These are phyloP conservation scores for Cerceris rybyensis DNA, from an alignment of 2,888 invertebrate genomes.

Conservation along the genomic window DNA sequence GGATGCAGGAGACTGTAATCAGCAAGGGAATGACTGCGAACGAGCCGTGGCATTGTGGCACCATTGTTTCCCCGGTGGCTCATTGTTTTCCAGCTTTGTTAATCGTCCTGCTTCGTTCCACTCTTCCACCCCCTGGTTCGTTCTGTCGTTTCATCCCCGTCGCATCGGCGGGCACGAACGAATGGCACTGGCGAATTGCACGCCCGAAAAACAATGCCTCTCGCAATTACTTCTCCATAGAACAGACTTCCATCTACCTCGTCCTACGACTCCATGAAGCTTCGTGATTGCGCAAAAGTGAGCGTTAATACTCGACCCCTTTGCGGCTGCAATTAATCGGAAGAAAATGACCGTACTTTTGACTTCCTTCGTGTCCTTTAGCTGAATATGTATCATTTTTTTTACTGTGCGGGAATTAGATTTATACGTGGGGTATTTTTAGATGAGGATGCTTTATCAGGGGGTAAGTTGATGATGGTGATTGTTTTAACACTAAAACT, in stretches of 20 bases:
- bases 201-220: constrained; percentile 71
- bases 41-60: constrained; percentile 69
- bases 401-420: no score
- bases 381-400: background rate
- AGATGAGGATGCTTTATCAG: no score
- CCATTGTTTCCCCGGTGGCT: constrained; percentile 69
- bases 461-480: no score
- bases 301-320: background rate
- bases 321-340: background rate
- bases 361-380: background rate
- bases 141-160: constrained; percentile 5
- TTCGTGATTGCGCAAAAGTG: constrained; percentile 18
- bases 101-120: constrained; percentile 65
- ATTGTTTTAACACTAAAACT: no score
- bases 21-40: constrained; percentile 71
- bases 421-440: no score
- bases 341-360: no score
- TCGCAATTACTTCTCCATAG: constrained; percentile 72
- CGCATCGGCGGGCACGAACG: constrained; percentile 35
- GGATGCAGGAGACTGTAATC: constrained; percentile 69
- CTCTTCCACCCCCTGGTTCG: constrained; percentile 8
- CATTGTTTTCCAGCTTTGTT: constrained; percentile 78
- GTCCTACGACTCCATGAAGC: constrained; percentile 1
- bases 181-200: constrained; percentile 49
- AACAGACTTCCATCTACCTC: constrained; percentile 22